A percentile compares a stretch with the other conserved stretches of the same genome.
These are phyloP conservation scores for Paguma larvata DNA, from an alignment of 2,797 vertebrate species.

Conservation along the genomic window DNA sequence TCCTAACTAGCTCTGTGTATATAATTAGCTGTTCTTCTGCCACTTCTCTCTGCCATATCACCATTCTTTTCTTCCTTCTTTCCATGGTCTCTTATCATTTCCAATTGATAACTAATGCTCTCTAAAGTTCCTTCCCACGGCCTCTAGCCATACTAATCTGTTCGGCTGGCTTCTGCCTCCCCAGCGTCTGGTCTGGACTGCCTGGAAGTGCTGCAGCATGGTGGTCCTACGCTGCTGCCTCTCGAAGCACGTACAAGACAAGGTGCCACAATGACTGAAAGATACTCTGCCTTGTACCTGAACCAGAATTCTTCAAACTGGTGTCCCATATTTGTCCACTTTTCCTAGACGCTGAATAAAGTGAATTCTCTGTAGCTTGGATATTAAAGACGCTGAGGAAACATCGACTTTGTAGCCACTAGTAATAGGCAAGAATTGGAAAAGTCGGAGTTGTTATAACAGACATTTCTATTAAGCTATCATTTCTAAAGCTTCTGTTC, in stretches of 20 bases:
- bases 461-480: not conserved
- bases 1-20: not conserved
- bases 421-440: not conserved
- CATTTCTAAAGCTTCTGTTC: not conserved
- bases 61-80: not conserved
- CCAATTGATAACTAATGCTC: not conserved
- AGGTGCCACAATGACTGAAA: not conserved
- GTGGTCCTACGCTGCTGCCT: not conserved
- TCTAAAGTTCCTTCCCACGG: not conserved
- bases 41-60: not conserved
- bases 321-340: not conserved
- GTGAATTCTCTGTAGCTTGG: not conserved
- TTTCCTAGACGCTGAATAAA: not conserved
- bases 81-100: not conserved
- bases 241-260: not conserved
- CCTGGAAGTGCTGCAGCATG: not conserved
- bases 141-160: not conserved
- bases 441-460: not conserved
- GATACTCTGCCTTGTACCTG: not conserved
- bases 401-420: not conserved
- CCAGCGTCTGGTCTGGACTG: not conserved
- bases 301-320: constrained; percentile 1
- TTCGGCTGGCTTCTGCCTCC: not conserved
- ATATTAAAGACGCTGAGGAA: not conserved
- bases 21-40: not conserved